Conservation (phyloP, 2,888 invertebrate genomes). For the Atethmia centrago region DNA sequence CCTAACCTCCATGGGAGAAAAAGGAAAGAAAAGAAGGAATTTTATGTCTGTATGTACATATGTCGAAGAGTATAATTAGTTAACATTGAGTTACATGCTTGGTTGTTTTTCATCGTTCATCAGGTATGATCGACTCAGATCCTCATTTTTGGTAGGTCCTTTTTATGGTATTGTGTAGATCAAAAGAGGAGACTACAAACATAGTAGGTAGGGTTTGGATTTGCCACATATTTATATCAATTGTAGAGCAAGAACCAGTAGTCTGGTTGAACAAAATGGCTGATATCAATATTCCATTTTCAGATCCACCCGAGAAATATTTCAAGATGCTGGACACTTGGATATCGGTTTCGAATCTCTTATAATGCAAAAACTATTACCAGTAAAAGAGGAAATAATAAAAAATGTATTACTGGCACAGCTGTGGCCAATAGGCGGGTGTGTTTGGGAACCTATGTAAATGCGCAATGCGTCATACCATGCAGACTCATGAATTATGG, state of each 20-base stretch:
- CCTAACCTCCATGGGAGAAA: neutral
- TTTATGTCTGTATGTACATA: neutral
- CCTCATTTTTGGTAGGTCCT: neutral
- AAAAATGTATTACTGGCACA: constrained; percentile 82
- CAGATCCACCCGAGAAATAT: constrained; percentile 19
- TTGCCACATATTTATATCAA: neutral
- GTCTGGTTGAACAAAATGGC: neutral
- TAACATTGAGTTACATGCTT: neutral
- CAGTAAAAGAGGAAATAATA: constrained; percentile 75
- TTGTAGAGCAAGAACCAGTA: neutral
- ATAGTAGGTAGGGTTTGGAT: neutral
- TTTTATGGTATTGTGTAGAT: neutral
- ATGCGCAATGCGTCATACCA: constrained; percentile 84
- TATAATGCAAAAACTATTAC: constrained; percentile 72
- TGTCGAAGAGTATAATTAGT: neutral
- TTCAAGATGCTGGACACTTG: constrained; percentile 22
- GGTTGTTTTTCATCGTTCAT: neutral
- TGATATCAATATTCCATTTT: constrained; percentile 45
- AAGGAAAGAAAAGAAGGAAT: neutral
- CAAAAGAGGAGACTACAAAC: neutral
- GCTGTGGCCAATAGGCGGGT: constrained; percentile 78
- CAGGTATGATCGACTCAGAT: neutral
- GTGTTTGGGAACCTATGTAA: constrained; percentile 82
- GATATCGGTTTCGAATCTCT: constrained; percentile 55
- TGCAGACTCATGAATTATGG: constrained; percentile 84